Evolutionary conservation across 1,140 invertebrate species (phyloP), one percentile per base, ranked within the genome.

Genomic region (Adelges cooleyi): DNA sequence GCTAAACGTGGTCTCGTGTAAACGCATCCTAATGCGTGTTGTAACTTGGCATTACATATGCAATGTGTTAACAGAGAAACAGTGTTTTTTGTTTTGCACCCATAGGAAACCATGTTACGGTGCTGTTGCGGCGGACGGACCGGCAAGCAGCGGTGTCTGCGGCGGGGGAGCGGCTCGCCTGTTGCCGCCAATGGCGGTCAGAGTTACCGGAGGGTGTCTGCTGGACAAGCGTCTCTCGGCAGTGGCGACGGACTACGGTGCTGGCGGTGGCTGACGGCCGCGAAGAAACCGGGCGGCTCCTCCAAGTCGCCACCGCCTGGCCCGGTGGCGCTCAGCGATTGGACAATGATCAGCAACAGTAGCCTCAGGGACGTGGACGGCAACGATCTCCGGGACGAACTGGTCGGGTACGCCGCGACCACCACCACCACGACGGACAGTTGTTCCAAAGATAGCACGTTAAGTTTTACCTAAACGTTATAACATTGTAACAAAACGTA

Each of bases 331-430:
- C 27, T 33, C 23, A 52, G 38, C 15, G 29, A 50, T 13, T 48
- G 42, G 25, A 49, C 50, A 11, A 42, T 68, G 49, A 75, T 78
- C 53, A 76, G 74, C 66, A 77, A 77, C 69, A 75, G 73, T 46
- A 77, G 75, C 59, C 67, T 77, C 22, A 73, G 69, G 51, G 73
- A 76, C 65, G 71, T 76, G 2, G 76, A 78, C 65, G 65, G 67
- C 11, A 71, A 69, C 1, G 74, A 72, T 3, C 69, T 77, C 2
- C 71, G 75, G 66, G 75, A 76, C 46, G 77, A 78, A 69, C 67
- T 78, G 18, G 72, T 72, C 5, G 67, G 70, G 17, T 77, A 77
- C 68, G 56, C 2, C 8, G 20, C 40, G 40, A 42, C 40, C 17
- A 6, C 10, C 22, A 18, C 17, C 4, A 18, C 18, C 15, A 10